Evolutionary conservation across 1,140 invertebrate genomes (phyloP), one percentile per base, ranked within the genome.

Genomic region (Leptopilina boulardi): DNA sequence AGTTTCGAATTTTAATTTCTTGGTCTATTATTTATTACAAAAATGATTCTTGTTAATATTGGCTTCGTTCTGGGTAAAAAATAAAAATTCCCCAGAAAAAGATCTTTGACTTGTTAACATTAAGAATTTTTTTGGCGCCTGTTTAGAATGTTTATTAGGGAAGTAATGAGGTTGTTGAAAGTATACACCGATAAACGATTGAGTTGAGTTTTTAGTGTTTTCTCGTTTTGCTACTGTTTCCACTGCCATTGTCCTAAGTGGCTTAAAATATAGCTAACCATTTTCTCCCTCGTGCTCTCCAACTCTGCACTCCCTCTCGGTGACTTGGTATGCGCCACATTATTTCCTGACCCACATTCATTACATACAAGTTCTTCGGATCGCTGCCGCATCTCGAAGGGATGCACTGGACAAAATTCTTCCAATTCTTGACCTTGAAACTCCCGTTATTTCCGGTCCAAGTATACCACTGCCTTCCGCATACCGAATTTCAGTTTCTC

Each of bases 281-380:
- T 59, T 59, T 59, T 59, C 54, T 59, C 54, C 21, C 54, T 59
- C 54, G 9, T 13, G 18, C 47, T 51, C 51, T 54, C 18, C n/a
- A 9, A 6, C 21, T 23, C 10, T 19, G 51, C 21, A 21, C 19
- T 13, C 54, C 54, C 54, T 59, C 54, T 59, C 54, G 10, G 18
- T 10, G 19, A 59, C 56, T 59, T 59, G 56, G 56, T 59, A 59
- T 26, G 56, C 21, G 56, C 56, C 21, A 13, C 23, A 59, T 59
- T 59, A 59, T 59, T 59, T 59, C 56, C 56, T 59, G 56, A 59
- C 21, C 56, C 23, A 59, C 56, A 59, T 26, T 59, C 56, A 59
- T 59, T 59, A 59, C 56, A 3, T 59, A 0, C 56, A 59, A 59
- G 56, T 59, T 30, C 23, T 59, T 59, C 23, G 54, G 54, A 59